Evolutionary conservation across 2,888 invertebrate genomes (phyloP).

Genomic region (Pollenia angustigena): DNA sequence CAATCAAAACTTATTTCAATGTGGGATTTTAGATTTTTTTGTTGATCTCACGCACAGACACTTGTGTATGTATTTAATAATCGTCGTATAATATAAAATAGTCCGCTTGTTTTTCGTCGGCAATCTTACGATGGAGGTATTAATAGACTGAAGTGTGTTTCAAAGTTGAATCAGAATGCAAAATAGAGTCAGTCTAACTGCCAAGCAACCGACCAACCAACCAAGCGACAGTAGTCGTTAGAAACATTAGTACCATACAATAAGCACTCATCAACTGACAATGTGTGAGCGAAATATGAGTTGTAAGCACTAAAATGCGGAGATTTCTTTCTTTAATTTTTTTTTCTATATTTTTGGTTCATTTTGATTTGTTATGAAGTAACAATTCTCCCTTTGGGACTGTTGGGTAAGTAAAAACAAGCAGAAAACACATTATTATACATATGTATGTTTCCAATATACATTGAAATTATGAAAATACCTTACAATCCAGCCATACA

Average conservation of each 20-base stretch:
- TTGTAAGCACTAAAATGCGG: constrained; percentile 54
- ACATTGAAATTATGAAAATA: constrained; percentile 42
- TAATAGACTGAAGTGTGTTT: constrained; percentile 71
- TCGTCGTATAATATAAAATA: constrained; percentile 42
- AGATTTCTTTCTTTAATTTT: constrained; percentile 49
- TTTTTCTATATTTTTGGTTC: constrained; percentile 42
- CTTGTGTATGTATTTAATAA: constrained; percentile 53
- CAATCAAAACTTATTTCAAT: constrained; percentile 32
- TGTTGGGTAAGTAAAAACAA: constrained; percentile 43
- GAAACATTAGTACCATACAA: constrained; percentile 70
- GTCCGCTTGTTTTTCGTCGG: constrained; percentile 65
- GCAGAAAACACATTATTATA: constrained; percentile 33
- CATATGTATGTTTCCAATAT: constrained; percentile 38
- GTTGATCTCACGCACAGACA: constrained; percentile 71
- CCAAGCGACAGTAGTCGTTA: constrained; percentile 62
- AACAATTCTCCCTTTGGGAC: constrained; percentile 65
- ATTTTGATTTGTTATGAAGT: constrained; percentile 61
- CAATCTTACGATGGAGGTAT: constrained; percentile 66
- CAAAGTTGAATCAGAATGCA: constrained; percentile 68
- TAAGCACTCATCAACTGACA: constrained; percentile 67
- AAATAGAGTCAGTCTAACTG: constrained; percentile 55
- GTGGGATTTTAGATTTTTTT: constrained; percentile 50
- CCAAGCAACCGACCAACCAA: constrained; percentile 31
- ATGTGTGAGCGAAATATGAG: constrained; percentile 59
- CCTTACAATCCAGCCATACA: constrained; percentile 55